Evolutionary conservation across 2,797 vertebrate species (phyloP).

Genomic region (Cryptoprocta ferox): DNA sequence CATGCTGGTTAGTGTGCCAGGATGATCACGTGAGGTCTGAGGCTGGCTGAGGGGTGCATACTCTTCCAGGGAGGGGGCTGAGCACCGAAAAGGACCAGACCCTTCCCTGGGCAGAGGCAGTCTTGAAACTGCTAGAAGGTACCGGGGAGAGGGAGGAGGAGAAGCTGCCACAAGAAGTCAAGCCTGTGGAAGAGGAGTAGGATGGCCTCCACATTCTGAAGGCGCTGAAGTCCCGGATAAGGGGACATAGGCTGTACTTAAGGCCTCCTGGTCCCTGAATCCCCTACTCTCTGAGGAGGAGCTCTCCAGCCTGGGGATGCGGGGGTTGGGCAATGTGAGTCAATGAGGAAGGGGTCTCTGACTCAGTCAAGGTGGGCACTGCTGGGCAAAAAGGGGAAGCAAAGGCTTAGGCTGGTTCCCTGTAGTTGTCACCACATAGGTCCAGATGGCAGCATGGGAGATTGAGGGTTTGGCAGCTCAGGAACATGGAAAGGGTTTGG

Average conservation of each 20-base stretch:
- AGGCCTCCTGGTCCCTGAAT: no score
- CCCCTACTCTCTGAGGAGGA: neutral
- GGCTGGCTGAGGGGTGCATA: neutral
- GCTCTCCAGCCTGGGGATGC: neutral
- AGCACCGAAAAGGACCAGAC: neutral
- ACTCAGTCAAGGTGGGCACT: neutral
- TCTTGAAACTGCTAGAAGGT: neutral
- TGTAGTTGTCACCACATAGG: neutral
- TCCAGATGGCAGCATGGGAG: neutral
- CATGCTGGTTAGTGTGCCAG: neutral
- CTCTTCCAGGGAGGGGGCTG: neutral
- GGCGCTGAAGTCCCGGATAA: neutral
- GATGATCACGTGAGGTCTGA: neutral
- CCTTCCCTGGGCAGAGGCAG: neutral
- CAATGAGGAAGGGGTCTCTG: neutral
- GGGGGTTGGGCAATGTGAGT: neutral
- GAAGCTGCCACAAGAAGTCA: neutral
- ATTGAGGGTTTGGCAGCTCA: neutral
- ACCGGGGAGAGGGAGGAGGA: neutral
- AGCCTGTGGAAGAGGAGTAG: neutral
- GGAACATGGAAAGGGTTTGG: neutral
- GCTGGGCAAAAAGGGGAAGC: neutral
- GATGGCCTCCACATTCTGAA: neutral
- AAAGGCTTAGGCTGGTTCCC: neutral
- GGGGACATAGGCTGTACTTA: accelerated